Conservation (phyloP, 2,888 invertebrate species). For the Abrostola triplasia region DNA sequence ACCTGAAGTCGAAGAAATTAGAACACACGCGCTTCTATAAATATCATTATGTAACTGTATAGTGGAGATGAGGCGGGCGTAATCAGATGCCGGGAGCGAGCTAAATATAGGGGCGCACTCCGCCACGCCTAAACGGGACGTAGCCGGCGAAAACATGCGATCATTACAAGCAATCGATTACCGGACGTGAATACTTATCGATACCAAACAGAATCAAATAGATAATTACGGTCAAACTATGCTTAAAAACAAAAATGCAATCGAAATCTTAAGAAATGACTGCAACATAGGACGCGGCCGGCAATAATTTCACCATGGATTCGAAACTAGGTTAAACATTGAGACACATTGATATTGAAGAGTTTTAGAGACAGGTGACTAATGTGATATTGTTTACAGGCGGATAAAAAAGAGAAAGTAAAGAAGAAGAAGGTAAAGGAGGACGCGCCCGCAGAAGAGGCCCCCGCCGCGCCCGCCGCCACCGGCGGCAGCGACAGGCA, state of each 20-base stretch:
- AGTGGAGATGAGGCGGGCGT: constrained; percentile 57
- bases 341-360: not conserved
- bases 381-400: constrained; percentile 84
- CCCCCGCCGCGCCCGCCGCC: constrained; percentile 90
- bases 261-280: not conserved
- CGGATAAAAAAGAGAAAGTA: constrained; percentile 98
- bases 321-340: constrained; percentile 36
- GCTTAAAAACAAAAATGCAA: constrained; percentile 17
- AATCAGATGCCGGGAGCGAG: constrained; percentile 63
- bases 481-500: constrained; percentile 90
- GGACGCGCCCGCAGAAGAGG: constrained; percentile 90
- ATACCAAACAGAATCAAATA: not conserved
- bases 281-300: not conserved
- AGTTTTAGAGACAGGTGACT: not conserved
- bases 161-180: constrained; percentile 43
- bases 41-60: constrained; percentile 72
- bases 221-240: constrained; percentile 6
- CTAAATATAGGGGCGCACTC: constrained; percentile 78
- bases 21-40: constrained; percentile 68
- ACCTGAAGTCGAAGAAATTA: constrained; percentile 58
- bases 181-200: not conserved
- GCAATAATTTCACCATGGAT: not conserved
- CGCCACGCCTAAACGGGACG: constrained; percentile 70
- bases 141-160: constrained; percentile 58
- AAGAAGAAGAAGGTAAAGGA: constrained; percentile 94